Evolutionary conservation across 2,797 vertebrate genomes (phyloP), one percentile per base, ranked within the genome.

Genomic region (Halcyon chelicuti): DNA sequence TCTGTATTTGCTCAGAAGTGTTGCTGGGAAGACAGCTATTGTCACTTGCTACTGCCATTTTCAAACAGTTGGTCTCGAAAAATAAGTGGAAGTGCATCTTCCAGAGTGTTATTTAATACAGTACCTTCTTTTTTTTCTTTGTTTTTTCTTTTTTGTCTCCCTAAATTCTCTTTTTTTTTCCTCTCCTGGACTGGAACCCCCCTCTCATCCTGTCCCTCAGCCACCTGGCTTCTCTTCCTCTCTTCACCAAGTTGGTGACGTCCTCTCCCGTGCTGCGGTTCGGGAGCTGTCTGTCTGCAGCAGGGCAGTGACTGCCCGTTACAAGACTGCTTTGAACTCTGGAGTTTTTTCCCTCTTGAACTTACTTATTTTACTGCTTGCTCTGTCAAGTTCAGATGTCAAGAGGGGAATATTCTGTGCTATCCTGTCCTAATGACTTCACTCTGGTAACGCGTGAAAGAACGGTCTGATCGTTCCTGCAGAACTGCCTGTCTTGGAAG

Each of bases 191-290:
- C 10, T 33, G 33, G 76, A 52, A 65, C 80, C 8, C 7, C 10
- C 7, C 22, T 78, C 86, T 67, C 33, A 35, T 46, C 21, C 47
- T 33, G 22, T 15, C 67, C 54, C 44, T 84, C 70, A 62, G 39
- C 26, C 62, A 7, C 58, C 28, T 65, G 46, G 12, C 39, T 78
- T 46, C 66, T 35, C 52, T 60, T 31, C 40, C 39, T 55, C 26
- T 63, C 42, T 28, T 87, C 73, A 2, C 35, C 19, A 13, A 13
- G 29, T 55, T 49, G 37, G 52, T 72, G 44, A 12, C 20, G 4
- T 33, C 35, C 31, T 37, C n/a, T 77, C 42, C 49, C 0, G 0
- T 33, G 4, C 22, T 37, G 5, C 23, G 6, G 0, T 8, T 21
- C 12, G 7, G 74, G 55, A 57, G 70, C 66, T 22, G 40, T n/a